Conservation (phyloP, 2,113 vertebrate genomes). For the Chlorodrepanis virens region DNA sequence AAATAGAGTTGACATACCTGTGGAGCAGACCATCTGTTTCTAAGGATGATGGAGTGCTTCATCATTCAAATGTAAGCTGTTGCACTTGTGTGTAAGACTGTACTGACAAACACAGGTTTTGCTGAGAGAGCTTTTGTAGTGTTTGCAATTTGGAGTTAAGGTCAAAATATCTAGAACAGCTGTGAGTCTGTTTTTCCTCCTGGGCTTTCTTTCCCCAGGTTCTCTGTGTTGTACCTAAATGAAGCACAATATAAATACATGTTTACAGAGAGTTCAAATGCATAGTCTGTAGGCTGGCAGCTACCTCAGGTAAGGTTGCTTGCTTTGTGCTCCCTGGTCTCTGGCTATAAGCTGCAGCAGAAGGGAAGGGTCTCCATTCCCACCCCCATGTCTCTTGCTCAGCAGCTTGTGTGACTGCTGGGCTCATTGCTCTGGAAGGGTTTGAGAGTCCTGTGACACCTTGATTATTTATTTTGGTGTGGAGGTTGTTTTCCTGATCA, state of each 20-base stretch:
- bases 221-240: background rate
- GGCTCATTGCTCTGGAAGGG: background rate
- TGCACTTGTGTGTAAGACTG: background rate
- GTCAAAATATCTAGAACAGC: background rate
- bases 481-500: background rate
- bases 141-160: background rate
- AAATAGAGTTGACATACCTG: background rate
- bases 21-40: background rate
- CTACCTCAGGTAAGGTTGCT: background rate
- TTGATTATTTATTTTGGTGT: background rate
- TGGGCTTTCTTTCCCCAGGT: background rate
- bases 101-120: background rate
- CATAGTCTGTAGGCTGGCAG: background rate
- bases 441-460: background rate
- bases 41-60: background rate
- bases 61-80: background rate
- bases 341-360: background rate
- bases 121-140: background rate
- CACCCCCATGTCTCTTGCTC: rapidly evolving
- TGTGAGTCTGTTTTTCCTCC: background rate
- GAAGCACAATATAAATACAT: background rate
- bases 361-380: background rate
- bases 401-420: rapidly evolving
- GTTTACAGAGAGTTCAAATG: background rate
- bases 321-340: background rate